These are phyloP conservation scores for Chirona hameri DNA, from an alignment of 2,888 invertebrate genomes.

Conservation along the genomic window DNA sequence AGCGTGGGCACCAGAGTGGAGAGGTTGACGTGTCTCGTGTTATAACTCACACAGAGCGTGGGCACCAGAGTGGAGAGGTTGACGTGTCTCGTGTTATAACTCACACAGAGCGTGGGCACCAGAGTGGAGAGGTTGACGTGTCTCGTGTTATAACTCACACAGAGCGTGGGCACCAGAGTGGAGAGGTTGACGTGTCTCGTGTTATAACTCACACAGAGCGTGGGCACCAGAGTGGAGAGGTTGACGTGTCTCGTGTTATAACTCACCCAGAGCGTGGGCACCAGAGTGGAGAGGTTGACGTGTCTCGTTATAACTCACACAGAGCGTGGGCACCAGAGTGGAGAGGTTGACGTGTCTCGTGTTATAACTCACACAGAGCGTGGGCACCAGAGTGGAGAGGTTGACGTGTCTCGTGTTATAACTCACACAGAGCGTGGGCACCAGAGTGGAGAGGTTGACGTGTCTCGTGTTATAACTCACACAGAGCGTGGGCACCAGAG, in stretches of 20 bases:
- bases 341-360: constrained; percentile 89
- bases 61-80: constrained; percentile 89
- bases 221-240: constrained; percentile 84
- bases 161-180: constrained; percentile 84
- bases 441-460: constrained; percentile 85
- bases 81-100: constrained; percentile 86
- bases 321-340: constrained; percentile 84
- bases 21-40: constrained; percentile 87
- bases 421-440: constrained; percentile 89
- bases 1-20: constrained; percentile 86
- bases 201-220: no score
- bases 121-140: constrained; percentile 89
- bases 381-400: constrained; percentile 84
- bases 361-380: no score
- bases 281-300: constrained; percentile 85
- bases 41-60: no score
- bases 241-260: constrained; percentile 91
- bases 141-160: no score
- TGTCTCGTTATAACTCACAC: no score
- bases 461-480: no score
- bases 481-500: constrained; percentile 87
- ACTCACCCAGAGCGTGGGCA: constrained; percentile 89
- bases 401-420: constrained; percentile 91
- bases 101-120: constrained; percentile 88
- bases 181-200: constrained; percentile 89